Percentiles rank a stretch among this genome's conserved stretches.
Evolutionary conservation across 2,113 vertebrate genomes (phyloP).

Genomic region (Spilogale gracilis): DNA sequence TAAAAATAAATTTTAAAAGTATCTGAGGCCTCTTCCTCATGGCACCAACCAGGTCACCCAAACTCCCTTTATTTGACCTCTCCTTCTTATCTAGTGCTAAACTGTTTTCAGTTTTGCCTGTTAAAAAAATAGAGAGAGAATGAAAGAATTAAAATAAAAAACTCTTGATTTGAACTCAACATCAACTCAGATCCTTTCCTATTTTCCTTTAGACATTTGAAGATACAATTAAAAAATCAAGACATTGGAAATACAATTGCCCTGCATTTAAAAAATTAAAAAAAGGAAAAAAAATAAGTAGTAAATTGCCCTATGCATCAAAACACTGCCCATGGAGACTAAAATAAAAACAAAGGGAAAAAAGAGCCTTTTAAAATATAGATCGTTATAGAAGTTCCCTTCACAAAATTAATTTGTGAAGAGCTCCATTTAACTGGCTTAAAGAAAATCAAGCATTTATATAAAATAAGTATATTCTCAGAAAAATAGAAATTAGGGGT

Average conservation of each 20-base stretch:
- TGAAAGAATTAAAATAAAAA: background rate
- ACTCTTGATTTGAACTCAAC: background rate
- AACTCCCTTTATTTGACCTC: background rate
- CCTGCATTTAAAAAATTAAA: background rate
- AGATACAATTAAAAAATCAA: background rate
- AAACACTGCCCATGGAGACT: background rate
- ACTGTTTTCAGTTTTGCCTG: background rate
- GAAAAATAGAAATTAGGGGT: background rate
- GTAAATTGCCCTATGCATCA: background rate
- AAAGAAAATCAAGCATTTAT: background rate
- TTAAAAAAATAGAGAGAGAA: background rate
- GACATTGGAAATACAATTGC: background rate
- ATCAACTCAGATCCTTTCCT: background rate
- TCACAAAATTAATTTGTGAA: background rate
- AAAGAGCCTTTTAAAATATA: background rate
- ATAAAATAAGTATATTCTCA: background rate
- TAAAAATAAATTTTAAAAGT: background rate
- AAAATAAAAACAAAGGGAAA: background rate
- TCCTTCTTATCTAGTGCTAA: background rate
- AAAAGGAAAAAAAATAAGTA: background rate
- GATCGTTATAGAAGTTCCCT: background rate
- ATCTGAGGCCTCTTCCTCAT: background rate
- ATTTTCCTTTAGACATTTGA: background rate
- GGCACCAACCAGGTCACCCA: background rate
- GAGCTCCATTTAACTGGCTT: background rate